These are phyloP conservation scores for Pemphigus obesinymphae DNA, from an alignment of 1,140 invertebrate species.

Conservation along the genomic window DNA sequence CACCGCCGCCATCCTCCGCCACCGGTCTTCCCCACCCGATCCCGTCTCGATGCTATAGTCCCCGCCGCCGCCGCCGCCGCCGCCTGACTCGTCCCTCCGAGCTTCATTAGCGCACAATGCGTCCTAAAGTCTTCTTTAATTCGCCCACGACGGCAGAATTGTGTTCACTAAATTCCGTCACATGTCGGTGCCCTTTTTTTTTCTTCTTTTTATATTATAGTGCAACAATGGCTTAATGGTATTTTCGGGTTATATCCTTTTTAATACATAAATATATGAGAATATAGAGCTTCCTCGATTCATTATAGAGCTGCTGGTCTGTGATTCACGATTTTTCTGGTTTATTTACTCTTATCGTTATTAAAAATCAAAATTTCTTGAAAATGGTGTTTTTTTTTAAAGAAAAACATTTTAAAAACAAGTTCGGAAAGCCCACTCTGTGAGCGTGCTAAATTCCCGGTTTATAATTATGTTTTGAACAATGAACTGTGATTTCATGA, in stretches of 20 bases:
- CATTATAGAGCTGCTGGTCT: too few species aligned
- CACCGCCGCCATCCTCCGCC: not conserved
- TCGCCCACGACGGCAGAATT: conserved; percentile 9
- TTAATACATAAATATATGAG: too few species aligned
- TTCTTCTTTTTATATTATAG: not conserved
- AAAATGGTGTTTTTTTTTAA: too few species aligned
- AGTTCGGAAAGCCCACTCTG: too few species aligned
- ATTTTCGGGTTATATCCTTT: not conserved
- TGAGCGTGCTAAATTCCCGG: too few species aligned
- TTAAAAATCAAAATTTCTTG: too few species aligned
- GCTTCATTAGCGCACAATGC: conserved; percentile 39
- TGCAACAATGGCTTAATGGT: conserved; percentile 2
- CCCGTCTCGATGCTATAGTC: not conserved
- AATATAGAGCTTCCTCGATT: too few species aligned
- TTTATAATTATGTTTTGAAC: too few species aligned
- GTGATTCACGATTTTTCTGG: too few species aligned
- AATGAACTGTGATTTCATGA: too few species aligned
- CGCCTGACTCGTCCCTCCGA: not conserved
- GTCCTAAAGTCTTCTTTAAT: conserved; percentile 32
- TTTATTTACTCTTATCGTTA: too few species aligned
- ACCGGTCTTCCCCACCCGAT: not conserved
- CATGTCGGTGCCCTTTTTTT: not conserved
- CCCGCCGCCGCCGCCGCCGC: not conserved
- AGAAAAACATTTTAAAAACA: too few species aligned
- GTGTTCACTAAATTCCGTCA: conserved; percentile 7